Base-by-base conservation (phyloP, 1,140 invertebrate genomes). In the Camponotus floridanus region DNA sequence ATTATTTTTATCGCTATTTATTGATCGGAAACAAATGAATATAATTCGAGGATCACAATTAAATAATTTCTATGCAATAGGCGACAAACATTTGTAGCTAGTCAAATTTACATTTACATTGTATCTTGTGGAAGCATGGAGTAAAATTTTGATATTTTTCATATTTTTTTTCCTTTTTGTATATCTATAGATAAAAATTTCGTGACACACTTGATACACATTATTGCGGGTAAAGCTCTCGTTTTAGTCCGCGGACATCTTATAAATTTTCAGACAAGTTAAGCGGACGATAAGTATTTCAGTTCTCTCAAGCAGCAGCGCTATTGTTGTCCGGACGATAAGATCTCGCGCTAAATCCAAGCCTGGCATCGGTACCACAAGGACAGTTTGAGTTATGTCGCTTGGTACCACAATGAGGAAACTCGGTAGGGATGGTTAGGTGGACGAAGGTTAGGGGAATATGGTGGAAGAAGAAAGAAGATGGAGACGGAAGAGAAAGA, bases 291-390 rank as follows among this genome's bases (percentile, higher is more conserved):
- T 91, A 92, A 92, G 91, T 91, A 90, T 92, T 91, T 86, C 90
- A 90, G 76, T 65, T 87, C 68, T 65, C 55, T 67, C 51, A 74
- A 68, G 67, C 84, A 76, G 67, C 88, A 85, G 86, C 80, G 91
- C 91, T 91, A 92, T 92, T 92, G 90, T 92, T 92, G 90, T 92
- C 92, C 76, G 61, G 18, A 76, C 88, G 92, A 92, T 92, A 92
- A 92, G 91, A 92, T 92, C 92, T 91, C 80, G 87, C 87, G 92
- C 76, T 92, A 91, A 91, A 92, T 92, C 87, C 90, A 85, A 90
- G 78, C 76, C 88, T 84, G 64, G 89, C 83, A 74, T 86, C 73
- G 89, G 85, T 80, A 86, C 57, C 80, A 86, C 76, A 74, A 86
- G 70, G 87, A 88, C 90, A 89, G 88, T 86, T 90, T 90, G 90